Conservation (phyloP, 2,888 invertebrate species). For the Digitonthophagus gazella region DNA sequence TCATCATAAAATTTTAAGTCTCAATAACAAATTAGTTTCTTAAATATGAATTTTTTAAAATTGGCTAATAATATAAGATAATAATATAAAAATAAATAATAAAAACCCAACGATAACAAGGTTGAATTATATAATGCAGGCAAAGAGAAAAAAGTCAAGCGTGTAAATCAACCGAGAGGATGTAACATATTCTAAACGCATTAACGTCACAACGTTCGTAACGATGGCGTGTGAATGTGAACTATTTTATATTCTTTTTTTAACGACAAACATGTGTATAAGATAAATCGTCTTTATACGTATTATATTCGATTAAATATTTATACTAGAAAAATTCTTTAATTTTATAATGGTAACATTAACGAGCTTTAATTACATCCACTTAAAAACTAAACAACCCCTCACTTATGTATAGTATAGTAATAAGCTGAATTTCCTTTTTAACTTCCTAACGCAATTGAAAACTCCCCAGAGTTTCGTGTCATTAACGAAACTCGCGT, state of each 20-base stretch:
- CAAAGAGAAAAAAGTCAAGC: neutral
- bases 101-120: constrained; percentile 8
- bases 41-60: too few relatives aligned
- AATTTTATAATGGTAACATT: too few relatives aligned
- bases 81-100: too few relatives aligned
- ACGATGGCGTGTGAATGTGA: neutral
- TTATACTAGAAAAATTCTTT: neutral
- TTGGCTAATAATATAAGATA: too few relatives aligned
- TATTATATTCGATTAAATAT: too few relatives aligned
- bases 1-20: too few relatives aligned
- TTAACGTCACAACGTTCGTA: neutral
- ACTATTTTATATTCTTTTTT: neutral
- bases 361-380: too few relatives aligned
- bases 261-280: neutral
- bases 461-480: neutral
- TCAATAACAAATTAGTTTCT: too few relatives aligned
- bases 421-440: neutral
- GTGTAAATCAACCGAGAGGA: neutral
- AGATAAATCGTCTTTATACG: neutral
- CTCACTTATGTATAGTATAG: neutral
- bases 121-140: neutral
- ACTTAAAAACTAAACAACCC: neutral
- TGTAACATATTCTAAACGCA: neutral
- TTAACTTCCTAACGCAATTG: neutral
- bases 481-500: neutral